Evolutionary conservation across 2,888 invertebrate genomes (phyloP), one percentile per base, ranked within the genome.

Genomic region (Ormia ochracea): DNA sequence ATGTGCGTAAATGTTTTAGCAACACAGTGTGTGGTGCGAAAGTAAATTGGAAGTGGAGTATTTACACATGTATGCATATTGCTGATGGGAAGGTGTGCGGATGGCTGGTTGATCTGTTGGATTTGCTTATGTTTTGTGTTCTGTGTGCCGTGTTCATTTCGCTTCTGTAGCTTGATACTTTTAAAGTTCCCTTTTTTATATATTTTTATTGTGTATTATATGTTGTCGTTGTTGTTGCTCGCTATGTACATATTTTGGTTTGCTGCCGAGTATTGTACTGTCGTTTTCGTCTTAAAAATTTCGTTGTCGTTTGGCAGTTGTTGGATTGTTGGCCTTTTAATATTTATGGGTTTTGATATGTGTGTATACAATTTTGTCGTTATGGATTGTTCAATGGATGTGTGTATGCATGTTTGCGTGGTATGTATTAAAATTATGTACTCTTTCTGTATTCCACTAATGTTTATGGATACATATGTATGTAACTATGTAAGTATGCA

Each of bases 281-380:
- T 80, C 45, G 80, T 77, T 73, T 36, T 66, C 73, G 68, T 75
- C 73, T 50, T 66, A 54, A 75, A 74, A 73, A 63, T 72, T 28
- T 63, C 63, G 63, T 58, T 69, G 77, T 58, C 65, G 65, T 43
- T 69, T 72, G 76, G 31, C 68, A 69, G 68, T 69, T 75, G 75
- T 66, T 75, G 74, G 36, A 65, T 74, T 63, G 63, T 74, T 72
- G 63, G 78, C n/a, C 66, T 68, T 56, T 70, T 75, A 75, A 75
- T 72, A 72, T 79, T 79, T 70, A 75, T 72, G 69, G 48, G 70
- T 75, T 52, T 75, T 69, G 12, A 74, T 45, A 52, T 72, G 69
- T 41, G 41, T 17, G 17, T 2, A 38, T 38, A n/a, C n/a, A n/a
- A 36, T 14, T 5, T 28, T 6, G 28, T 28, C 14, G 14, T 2